These are phyloP conservation scores for Pristionchus entomophagus DNA, from an alignment of 2,888 invertebrate species.

Conservation along the genomic window DNA sequence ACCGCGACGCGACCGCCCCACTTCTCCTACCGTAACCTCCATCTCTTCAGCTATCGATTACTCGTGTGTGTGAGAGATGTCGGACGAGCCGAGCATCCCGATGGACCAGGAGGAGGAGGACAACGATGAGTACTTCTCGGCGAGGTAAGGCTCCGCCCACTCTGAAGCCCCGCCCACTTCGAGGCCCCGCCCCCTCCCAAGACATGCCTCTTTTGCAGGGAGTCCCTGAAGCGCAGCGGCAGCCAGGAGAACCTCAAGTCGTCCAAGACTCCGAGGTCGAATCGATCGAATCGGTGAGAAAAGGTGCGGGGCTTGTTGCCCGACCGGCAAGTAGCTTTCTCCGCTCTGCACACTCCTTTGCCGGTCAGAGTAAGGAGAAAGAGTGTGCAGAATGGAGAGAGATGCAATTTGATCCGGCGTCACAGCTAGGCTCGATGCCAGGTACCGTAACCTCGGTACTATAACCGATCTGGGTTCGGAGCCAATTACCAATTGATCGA, in stretches of 20 bases:
- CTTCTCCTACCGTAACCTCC: neutral
- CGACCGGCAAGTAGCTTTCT: too few relatives aligned
- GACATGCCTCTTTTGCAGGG: neutral
- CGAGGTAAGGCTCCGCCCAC: neutral
- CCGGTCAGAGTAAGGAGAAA: too few relatives aligned
- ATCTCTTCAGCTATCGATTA: neutral
- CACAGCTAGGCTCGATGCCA: too few relatives aligned
- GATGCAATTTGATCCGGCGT: too few relatives aligned
- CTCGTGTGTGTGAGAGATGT: neutral
- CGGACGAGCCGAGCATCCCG: slow-evolving; percentile 28
- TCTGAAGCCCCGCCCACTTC: neutral
- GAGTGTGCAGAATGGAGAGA: too few relatives aligned
- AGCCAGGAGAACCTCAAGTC: slow-evolving; percentile 1
- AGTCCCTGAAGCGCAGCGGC: neutral
- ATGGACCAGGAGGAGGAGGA: slow-evolving; percentile 39
- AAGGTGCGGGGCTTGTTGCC: neutral
- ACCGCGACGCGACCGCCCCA: too few relatives aligned
- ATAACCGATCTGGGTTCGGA: too few relatives aligned
- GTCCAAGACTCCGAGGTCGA: neutral
- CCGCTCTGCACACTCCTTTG: too few relatives aligned
- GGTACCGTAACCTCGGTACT: too few relatives aligned
- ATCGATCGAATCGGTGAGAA: neutral
- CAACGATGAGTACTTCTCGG: slow-evolving; percentile 31
- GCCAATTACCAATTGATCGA: too few relatives aligned
- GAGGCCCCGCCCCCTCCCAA: neutral